Conservation (phyloP, 2,797 vertebrate genomes). For the Pogoniulus pusillus region DNA sequence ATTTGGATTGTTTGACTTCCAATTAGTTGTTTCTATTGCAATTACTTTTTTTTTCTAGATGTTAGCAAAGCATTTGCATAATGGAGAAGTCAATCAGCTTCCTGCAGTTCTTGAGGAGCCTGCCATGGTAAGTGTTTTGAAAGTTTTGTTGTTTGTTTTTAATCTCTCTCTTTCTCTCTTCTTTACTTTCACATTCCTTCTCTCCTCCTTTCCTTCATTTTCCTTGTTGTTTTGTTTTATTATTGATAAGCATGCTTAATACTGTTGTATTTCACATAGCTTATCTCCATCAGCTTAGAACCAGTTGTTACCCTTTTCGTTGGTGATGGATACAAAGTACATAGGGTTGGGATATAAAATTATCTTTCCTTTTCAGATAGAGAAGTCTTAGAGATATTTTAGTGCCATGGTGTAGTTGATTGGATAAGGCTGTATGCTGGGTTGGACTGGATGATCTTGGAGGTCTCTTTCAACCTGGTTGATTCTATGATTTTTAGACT, state of each 20-base stretch:
- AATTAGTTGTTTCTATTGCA: background rate
- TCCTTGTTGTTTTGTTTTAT: background rate
- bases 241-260: background rate
- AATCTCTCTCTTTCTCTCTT: no score
- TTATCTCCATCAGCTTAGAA: background rate
- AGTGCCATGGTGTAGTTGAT: no score
- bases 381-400: background rate
- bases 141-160: background rate
- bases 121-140: slow-evolving; percentile 69
- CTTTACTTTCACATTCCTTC: no score
- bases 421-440: no score
- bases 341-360: background rate
- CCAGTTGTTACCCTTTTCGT: background rate
- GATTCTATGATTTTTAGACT: no score
- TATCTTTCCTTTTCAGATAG: background rate
- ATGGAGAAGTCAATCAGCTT: slow-evolving; percentile 71
- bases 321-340: background rate
- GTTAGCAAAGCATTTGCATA: slow-evolving; percentile 67
- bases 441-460: no score
- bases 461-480: no score
- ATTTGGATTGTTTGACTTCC: background rate
- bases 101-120: slow-evolving; percentile 74
- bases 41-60: slow-evolving; percentile 64
- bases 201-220: background rate
- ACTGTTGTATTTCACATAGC: background rate